Evolutionary conservation across 2,797 vertebrate genomes (phyloP).

Genomic region (Poecilia velifera): DNA sequence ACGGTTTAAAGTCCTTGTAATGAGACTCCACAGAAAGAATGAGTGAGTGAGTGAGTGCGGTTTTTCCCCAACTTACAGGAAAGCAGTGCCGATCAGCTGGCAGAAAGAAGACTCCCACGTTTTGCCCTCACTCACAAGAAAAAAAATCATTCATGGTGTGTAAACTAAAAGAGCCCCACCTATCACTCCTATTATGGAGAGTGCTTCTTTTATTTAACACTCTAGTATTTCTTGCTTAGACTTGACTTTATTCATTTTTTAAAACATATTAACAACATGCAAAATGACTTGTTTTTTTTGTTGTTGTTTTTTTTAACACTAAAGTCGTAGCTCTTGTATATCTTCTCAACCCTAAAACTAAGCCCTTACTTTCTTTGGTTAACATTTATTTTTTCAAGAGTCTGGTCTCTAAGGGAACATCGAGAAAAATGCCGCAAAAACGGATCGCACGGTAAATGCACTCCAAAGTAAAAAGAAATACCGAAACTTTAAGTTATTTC

Average conservation of each 20-base stretch:
- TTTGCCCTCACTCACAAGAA: not conserved
- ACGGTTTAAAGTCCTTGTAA: not conserved
- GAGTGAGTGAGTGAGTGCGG: not conserved
- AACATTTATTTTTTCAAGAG: not conserved
- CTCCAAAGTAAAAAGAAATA: not conserved
- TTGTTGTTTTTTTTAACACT: too few relatives aligned
- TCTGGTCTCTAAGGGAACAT: not conserved
- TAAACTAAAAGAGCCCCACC: not conserved
- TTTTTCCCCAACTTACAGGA: not conserved
- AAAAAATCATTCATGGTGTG: not conserved
- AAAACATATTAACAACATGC: not conserved
- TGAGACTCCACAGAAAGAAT: not conserved
- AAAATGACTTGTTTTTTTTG: too few relatives aligned
- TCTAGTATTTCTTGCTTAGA: not conserved
- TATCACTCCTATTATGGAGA: not conserved
- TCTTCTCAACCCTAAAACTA: not conserved
- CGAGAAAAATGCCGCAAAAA: not conserved
- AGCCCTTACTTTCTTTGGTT: not conserved
- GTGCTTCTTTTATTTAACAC: too few relatives aligned
- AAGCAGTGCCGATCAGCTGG: not conserved
- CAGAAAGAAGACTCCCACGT: not conserved
- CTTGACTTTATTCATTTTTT: not conserved
- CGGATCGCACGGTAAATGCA: not conserved
- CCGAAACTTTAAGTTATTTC: not conserved
- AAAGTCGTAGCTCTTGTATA: not conserved